Evolutionary conservation across 2,888 invertebrate species (phyloP), one percentile per base, ranked within the genome.

Genomic region (Idaea straminata): DNA sequence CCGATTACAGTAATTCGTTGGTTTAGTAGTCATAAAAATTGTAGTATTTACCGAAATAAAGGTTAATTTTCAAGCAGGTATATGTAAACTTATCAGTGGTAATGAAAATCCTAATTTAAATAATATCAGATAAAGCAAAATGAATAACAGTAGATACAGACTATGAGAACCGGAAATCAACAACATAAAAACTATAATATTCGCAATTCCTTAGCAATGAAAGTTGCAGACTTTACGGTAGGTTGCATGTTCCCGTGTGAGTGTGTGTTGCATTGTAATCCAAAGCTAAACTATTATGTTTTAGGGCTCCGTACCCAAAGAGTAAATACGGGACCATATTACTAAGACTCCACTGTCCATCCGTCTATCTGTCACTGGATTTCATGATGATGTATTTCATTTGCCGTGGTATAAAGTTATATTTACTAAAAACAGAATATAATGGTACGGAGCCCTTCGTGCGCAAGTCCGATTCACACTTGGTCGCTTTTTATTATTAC

Each of bases 221-320:
- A 47, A 47, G 47, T 47, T 47, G 47, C 47, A 47, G 47, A 47
- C 47, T 47, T 47, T 47, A 47, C 47, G 47, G 47, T 47, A 47
- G 47, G 47, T 47, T 47, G 47, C 47, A 47, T 47, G 47, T 47
- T 47, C 47, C 47, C 47, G 47, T 47, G 47, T 47, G 47, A 47
- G 47, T 13, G 13, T 47, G 47, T 4, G 13, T 47, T 13, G 13
- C 13, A 47, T 47, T 47, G 47, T 47, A 47, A 13, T 5, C 47
- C 10, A n/a, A 47, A 47, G 47, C 13, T 13, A 47, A 47, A 47
- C 13, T 47, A 47, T 47, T 47, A 47, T 47, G 47, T 47, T 47
- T 47, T 47, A 47, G 7, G 47, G 7, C 10, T 10, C 7, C 13
- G 47, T 7, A 47, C 25, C 1, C 25, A 25, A 25, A 25, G 2